Evolutionary conservation across 1,140 invertebrate species (phyloP).

Genomic region (Paraescarpia echinospica): DNA sequence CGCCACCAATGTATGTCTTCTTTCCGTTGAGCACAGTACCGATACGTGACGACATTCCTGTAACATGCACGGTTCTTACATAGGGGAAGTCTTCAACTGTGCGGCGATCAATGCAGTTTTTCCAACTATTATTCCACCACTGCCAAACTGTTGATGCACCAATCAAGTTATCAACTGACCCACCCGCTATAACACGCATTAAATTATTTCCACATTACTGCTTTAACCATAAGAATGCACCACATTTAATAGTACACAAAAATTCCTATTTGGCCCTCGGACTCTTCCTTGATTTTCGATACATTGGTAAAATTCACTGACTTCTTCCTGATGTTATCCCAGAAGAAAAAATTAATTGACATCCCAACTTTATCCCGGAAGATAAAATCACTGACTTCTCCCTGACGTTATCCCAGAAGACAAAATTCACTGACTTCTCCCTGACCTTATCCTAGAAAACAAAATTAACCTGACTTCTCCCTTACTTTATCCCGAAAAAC

Average conservation of each 20-base stretch:
- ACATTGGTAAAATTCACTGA: too few relatives aligned
- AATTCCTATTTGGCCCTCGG: too few relatives aligned
- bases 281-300: too few relatives aligned
- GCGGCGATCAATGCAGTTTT: neutral
- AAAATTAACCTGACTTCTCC: too few relatives aligned
- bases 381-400: neutral
- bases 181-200: neutral
- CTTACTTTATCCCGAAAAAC: too few relatives aligned
- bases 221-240: neutral
- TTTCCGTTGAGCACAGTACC: constrained; percentile 68
- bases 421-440: too few relatives aligned
- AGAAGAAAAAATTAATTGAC: too few relatives aligned
- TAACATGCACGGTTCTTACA: neutral
- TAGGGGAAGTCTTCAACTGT: neutral
- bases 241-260: neutral
- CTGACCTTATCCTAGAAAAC: neutral
- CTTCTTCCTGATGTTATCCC: neutral
- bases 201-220: neutral
- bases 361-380: too few relatives aligned
- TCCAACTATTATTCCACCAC: neutral
- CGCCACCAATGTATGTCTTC: constrained; percentile 78
- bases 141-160: too few relatives aligned
- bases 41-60: constrained; percentile 83
- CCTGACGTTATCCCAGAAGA: too few relatives aligned
- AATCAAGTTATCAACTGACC: too few relatives aligned